Conservation (phyloP, 2,888 invertebrate genomes). For the Myopa testacea region DNA sequence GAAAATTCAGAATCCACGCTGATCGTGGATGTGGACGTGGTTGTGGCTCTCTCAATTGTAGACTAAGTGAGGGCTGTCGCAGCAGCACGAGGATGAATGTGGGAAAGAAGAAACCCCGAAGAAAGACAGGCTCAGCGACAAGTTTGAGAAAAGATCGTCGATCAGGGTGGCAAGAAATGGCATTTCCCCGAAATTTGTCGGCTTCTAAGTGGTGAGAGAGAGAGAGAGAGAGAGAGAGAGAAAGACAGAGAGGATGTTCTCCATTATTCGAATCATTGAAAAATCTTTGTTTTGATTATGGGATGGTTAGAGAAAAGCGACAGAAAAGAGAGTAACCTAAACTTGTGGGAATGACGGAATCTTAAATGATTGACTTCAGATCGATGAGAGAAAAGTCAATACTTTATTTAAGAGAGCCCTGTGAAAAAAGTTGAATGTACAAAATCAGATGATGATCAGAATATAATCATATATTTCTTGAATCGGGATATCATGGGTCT, state of each 20-base stretch:
- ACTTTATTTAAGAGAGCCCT: no score
- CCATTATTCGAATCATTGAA: neutral
- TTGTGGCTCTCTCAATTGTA: no score
- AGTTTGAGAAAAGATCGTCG: slow-evolving; percentile 9
- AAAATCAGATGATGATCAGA: no score
- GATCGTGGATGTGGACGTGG: no score
- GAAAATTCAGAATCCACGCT: no score
- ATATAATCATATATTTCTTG: no score
- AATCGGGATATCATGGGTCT: no score
- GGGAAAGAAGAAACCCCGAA: slow-evolving; percentile 19
- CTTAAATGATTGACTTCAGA: no score
- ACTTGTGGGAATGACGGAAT: no score
- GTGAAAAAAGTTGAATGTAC: no score
- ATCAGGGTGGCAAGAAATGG: slow-evolving; percentile 34
- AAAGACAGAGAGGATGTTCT: neutral
- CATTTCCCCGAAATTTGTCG: slow-evolving; percentile 35
- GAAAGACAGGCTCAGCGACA: slow-evolving; percentile 9
- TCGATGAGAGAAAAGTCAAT: no score
- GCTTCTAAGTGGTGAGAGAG: slow-evolving; percentile 23
- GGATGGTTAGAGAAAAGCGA: neutral
- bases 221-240: neutral
- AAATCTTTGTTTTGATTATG: neutral
- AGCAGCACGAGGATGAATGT: neutral
- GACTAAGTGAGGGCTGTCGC: no score
- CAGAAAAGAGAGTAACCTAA: neutral